phyloP scores from a whole-genome alignment of 2,113 vertebrate species.

The Puntigrus tetrazona region DNA sequence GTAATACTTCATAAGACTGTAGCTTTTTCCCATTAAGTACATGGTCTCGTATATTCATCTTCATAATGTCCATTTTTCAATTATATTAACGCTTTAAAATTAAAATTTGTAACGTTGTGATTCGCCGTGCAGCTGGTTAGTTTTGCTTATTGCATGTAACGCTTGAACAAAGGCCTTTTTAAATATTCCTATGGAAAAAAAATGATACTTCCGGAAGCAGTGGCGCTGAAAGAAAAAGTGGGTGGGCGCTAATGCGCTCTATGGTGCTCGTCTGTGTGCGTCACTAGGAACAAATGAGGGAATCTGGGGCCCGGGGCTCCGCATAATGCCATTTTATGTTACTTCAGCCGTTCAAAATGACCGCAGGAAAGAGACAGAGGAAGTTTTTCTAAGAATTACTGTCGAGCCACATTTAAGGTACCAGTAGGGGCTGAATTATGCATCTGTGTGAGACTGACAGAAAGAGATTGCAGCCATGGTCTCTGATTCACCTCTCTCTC shows the following conservation, averaged over 20 bases:
- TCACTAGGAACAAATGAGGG: background rate
- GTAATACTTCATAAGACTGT: too few species aligned
- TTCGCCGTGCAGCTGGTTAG: too few species aligned
- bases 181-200: background rate
- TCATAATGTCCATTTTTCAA: too few species aligned
- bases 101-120: too few species aligned
- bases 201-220: background rate
- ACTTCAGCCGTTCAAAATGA: conserved; percentile 19
- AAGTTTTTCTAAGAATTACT: conserved; percentile 31
- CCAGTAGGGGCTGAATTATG: conserved; percentile 4
- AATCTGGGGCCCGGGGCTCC: background rate
- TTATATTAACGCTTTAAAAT: too few species aligned
- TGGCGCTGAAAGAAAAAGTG: background rate
- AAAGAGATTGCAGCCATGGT: background rate
- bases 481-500: conserved; percentile 24
- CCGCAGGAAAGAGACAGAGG: conserved; percentile 23
- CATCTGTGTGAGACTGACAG: conserved; percentile 19
- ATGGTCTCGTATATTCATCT: too few species aligned
- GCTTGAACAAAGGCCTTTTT: too few species aligned
- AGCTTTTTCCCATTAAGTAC: too few species aligned
- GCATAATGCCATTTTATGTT: conserved; percentile 27
- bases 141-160: too few species aligned
- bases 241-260: background rate
- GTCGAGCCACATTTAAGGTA: conserved; percentile 25
- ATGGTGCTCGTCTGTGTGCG: background rate